Conservation (phyloP, 2,113 vertebrate species). For the Odocoileus hemionus region DNA sequence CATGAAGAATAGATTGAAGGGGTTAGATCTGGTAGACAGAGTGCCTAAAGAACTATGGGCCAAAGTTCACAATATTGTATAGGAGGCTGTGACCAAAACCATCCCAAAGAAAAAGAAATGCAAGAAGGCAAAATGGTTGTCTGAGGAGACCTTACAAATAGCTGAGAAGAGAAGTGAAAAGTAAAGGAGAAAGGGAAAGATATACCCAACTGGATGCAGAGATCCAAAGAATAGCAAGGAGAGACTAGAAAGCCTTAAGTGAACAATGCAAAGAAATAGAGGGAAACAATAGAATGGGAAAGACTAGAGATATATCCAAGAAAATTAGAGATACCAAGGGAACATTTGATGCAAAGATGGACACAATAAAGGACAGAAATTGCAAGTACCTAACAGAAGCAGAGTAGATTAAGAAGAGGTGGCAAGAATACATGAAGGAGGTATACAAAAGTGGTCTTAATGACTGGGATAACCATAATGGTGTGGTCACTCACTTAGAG, state of each 20-base stretch:
- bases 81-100: not conserved
- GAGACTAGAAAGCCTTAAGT: not conserved
- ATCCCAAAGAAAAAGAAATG: not conserved
- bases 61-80: not conserved
- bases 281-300: not conserved
- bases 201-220: not conserved
- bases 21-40: not conserved
- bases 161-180: not conserved
- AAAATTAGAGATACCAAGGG: not conserved
- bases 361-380: not conserved
- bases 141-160: not conserved
- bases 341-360: not conserved
- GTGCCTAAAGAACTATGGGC: not conserved
- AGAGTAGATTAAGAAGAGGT: not conserved
- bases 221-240: not conserved
- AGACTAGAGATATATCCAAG: not conserved
- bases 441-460: not conserved
- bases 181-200: not conserved
- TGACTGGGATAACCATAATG: not conserved
- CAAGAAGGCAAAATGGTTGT: not conserved
- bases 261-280: not conserved
- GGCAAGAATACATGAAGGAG: not conserved
- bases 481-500: not conserved
- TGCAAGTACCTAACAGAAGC: not conserved
- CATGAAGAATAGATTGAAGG: not conserved